Base-by-base conservation (phyloP, 1,140 invertebrate species). In the Ostrea edulis region DNA sequence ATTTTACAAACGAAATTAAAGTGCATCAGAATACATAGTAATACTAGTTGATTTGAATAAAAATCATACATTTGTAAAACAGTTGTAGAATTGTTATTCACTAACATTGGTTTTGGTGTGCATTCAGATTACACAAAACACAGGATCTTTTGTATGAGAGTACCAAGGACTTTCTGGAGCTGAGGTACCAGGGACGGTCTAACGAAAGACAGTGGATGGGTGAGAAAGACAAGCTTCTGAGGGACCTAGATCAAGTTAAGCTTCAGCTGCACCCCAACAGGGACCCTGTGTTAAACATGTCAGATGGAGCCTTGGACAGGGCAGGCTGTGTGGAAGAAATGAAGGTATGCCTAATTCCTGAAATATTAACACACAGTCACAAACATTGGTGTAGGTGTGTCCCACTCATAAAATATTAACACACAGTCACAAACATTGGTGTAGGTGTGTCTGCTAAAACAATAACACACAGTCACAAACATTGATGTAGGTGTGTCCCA, bases 91-190 rank as follows among this genome's bases (percentile, higher is more conserved):
- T 44, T 44, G 35, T 44, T 44, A 44, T 44, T 44, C 35, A 44
- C 2, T 4, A 77, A 14, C 68, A 77, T 11, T 83, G 53, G 0
- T n/a, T 54, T 22, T 83, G 8, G n/a, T 83, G 14, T 82, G n/a
- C 82, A 89, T 89, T 20, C 89, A 95, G 95, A 91, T 88, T 95
- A 65, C 93, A 95, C 86, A 94, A 95, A 91, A 95, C 94, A 20
- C 95, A 95, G 87, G 94, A 95, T 86, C 89, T 95, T 20, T 88
- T 95, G 82, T 95, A 95, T 88, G 93, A 94, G 84, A 95, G 93
- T 85, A 95, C 95, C 8, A 94, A 94, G 90, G 94, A 95, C 86
- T 94, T 95, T 87, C 89, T 95, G 29, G 92, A 95, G 84, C 91
- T 93, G 65, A 87, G 94, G 54, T 95, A 94, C 88, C 92, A 94